Evolutionary conservation across 2,113 vertebrate genomes (phyloP).

Genomic region (Poeciliopsis prolifica): DNA sequence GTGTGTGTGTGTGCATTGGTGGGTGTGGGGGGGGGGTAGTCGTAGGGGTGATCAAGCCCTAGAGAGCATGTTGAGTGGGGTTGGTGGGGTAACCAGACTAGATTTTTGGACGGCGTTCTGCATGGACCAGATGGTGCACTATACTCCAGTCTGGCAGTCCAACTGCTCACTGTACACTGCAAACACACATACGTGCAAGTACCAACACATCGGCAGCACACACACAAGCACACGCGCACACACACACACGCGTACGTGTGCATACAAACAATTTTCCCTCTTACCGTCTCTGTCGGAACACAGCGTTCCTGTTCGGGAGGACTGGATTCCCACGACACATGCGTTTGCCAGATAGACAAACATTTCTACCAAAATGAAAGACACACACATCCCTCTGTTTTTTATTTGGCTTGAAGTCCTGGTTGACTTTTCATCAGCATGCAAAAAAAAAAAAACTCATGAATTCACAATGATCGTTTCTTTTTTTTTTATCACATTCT

Average conservation of each 20-base stretch:
- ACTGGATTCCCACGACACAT: conserved; percentile 69
- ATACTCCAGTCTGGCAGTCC: conserved; percentile 81
- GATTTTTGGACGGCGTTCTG: conserved; percentile 74
- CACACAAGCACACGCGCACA: conserved; percentile 32
- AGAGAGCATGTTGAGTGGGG: conserved; percentile 77
- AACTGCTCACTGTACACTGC: conserved; percentile 78
- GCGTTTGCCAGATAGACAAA: conserved; percentile 66
- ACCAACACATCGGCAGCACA: conserved; percentile 52
- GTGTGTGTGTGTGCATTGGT: conserved; percentile 13
- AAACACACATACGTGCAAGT: conserved; percentile 67
- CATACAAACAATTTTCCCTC: conserved; percentile 52
- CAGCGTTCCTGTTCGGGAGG: conserved; percentile 68
- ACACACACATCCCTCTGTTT: conserved; percentile 44
- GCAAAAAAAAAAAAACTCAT: conserved; percentile 3
- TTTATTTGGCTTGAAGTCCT: conserved; percentile 19
- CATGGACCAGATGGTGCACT: conserved; percentile 78
- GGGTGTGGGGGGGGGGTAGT: no score
- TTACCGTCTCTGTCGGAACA: conserved; percentile 72
- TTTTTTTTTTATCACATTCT: not conserved
- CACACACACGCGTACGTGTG: conserved; percentile 21
- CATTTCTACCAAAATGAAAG: conserved; percentile 67
- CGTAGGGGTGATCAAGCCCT: conserved; percentile 71
- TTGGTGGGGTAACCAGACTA: conserved; percentile 79
- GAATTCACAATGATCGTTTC: not conserved
- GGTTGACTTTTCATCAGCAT: conserved; percentile 19